A percentile compares a stretch with the other conserved stretches of the same genome.
phyloP scores from a whole-genome alignment of 2,888 invertebrate species.

The Anagyrus pseudococci region DNA sequence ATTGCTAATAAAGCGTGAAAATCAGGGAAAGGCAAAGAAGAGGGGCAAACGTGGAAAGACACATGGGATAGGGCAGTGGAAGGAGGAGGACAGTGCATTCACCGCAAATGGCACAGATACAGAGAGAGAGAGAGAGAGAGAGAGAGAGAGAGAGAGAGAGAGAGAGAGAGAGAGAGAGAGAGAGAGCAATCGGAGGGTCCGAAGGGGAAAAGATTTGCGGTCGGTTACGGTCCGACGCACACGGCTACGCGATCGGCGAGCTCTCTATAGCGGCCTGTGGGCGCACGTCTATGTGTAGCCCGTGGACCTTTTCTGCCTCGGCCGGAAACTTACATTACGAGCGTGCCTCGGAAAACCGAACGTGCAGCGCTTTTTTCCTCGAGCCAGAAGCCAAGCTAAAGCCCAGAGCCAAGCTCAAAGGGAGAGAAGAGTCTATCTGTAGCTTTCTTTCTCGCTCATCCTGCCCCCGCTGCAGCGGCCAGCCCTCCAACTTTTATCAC shows the following conservation, averaged over 20 bases:
- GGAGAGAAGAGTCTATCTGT: too few species aligned
- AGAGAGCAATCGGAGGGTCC: not conserved
- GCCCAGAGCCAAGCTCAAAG: not conserved
- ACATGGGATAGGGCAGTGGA: not conserved
- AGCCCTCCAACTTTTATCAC: too few species aligned
- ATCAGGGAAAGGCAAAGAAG: not conserved
- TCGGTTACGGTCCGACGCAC: not conserved
- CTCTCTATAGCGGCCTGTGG: too few species aligned
- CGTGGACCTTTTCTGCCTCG: slow-evolving; percentile 4
- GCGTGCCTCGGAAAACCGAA: not conserved
- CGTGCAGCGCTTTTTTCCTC: not conserved
- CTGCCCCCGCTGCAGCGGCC: too few species aligned
- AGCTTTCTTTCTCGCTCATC: too few species aligned
- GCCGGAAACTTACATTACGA: slow-evolving; percentile 1
- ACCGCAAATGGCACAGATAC: slow-evolving; percentile 11
- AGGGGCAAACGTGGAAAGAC: not conserved
- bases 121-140: not conserved
- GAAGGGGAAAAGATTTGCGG: slow-evolving; percentile 12
- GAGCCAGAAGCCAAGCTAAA: not conserved
- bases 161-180: not conserved
- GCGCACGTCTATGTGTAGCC: too few species aligned
- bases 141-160: not conserved
- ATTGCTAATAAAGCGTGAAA: too few species aligned
- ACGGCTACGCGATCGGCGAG: too few species aligned
- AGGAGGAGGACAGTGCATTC: too few species aligned